These are phyloP conservation scores for Heliconius ethilla DNA, from an alignment of 2,888 invertebrate genomes.

Conservation along the genomic window DNA sequence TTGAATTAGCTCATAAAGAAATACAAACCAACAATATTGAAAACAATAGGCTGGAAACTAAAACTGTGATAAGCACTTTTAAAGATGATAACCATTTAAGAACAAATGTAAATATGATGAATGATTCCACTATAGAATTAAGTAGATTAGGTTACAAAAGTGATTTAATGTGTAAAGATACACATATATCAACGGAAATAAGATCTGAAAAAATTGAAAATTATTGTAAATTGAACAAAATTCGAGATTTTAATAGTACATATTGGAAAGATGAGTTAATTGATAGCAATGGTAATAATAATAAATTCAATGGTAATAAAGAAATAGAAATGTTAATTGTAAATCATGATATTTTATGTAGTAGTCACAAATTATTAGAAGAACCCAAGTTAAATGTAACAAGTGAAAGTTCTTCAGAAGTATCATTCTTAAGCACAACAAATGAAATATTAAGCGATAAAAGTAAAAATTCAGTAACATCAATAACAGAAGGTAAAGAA, in stretches of 20 bases:
- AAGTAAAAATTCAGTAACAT: slow-evolving; percentile 52
- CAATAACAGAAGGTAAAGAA: slow-evolving; percentile 48
- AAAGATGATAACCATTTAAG: slow-evolving; percentile 67
- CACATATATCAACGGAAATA: slow-evolving; percentile 59
- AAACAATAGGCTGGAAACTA: slow-evolving; percentile 63
- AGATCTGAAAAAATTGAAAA: slow-evolving; percentile 80
- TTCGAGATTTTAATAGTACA: slow-evolving; percentile 69
- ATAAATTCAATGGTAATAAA: slow-evolving; percentile 42
- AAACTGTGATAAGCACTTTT: slow-evolving; percentile 75
- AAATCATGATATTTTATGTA: slow-evolving; percentile 47
- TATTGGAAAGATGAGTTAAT: slow-evolving; percentile 56
- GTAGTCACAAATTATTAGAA: slow-evolving; percentile 46
- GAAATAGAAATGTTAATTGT: slow-evolving; percentile 45
- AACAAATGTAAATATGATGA: slow-evolving; percentile 67
- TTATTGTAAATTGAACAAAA: slow-evolving; percentile 80
- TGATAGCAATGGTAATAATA: slow-evolving; percentile 47
- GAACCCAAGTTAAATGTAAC: slow-evolving; percentile 50
- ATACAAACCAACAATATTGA: slow-evolving; percentile 60
- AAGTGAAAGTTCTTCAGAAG: slow-evolving; percentile 65
- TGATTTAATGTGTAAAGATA: slow-evolving; percentile 58
- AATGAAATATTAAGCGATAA: slow-evolving; percentile 56
- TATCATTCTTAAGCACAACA: slow-evolving; percentile 65
- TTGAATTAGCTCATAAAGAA: slow-evolving; percentile 62
- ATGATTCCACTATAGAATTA: slow-evolving; percentile 65
- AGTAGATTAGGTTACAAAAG: slow-evolving; percentile 65